phyloP scores from a whole-genome alignment of 2,797 vertebrate genomes.

The Malurus splendens region DNA sequence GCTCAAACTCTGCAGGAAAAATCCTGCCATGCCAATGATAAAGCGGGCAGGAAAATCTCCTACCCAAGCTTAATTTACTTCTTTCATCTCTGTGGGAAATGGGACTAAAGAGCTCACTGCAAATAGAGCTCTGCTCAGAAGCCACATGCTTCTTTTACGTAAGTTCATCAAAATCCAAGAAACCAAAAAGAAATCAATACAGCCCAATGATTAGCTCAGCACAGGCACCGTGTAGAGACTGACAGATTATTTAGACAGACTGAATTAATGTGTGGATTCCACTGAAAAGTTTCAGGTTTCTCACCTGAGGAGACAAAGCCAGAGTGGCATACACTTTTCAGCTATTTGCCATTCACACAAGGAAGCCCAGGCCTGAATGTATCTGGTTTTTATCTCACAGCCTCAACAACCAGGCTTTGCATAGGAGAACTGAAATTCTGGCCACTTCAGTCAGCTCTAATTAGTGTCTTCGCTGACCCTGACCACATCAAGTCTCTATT shows the following conservation, averaged over 20 bases:
- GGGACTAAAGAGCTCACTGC: neutral
- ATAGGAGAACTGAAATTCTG: neutral
- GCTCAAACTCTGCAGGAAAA: neutral
- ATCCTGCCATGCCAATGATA: accelerated
- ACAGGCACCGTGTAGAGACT: neutral
- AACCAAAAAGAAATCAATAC: neutral
- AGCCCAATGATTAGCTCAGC: neutral
- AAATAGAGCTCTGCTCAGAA: neutral
- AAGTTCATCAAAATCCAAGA: neutral
- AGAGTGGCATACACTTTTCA: neutral
- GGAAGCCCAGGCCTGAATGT: neutral
- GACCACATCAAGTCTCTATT: neutral
- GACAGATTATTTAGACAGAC: neutral
- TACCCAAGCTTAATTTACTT: neutral
- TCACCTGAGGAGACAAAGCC: neutral
- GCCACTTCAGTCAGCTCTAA: neutral
- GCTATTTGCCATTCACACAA: neutral
- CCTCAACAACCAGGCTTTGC: neutral
- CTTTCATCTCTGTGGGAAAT: neutral
- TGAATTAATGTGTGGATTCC: neutral
- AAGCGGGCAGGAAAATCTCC: neutral
- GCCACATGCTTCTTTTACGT: neutral
- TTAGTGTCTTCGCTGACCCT: neutral
- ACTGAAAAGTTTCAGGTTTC: neutral
- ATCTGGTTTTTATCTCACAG: neutral